Base-by-base conservation (phyloP, 1,140 invertebrate genomes). In the Mercenaria mercenaria region DNA sequence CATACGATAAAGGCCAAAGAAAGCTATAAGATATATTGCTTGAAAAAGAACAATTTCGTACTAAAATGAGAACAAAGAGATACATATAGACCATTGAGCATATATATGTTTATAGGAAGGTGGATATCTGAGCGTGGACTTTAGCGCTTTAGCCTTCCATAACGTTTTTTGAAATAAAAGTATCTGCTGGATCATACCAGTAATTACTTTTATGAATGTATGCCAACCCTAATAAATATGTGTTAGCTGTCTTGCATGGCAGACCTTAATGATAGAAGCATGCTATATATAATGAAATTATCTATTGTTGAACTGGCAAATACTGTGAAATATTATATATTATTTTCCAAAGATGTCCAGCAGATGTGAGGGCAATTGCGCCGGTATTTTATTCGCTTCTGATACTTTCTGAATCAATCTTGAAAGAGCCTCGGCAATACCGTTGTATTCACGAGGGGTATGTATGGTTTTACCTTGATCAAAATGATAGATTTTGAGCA, bases 1-100 rank as follows among this genome's bases (percentile, higher is more conserved):
- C 39, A 69, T 79, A n/a, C 88, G 2, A 23, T 85, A 85, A 56
- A 90, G 77, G 1, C 80, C 88, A 83, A 89, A 90, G 39, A 80
- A 90, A 20, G 82, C 89, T 18, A 85, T 32, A 26, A 43, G 56
- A 34, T 56, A 86, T 18, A 50, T 18, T 43, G 82, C 76, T 39
- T 59, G 43, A 15, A 90, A 56, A 34, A 90, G 41, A 26, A 26
- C n/a, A 37, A 11, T 23, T 50, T 61, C 64, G 64, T 67, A 88
- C 64, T 26, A 52, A n/a, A 39, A 37, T 11, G 81, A 64, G 29
- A 34, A 11, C 11, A 0, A 26, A 89, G 32, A 11, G n/a, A 15
- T 1, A 26, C 13, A 47, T 47, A 83, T 6, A 83, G 29, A 43
- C 56, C 41, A 34, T 15, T 0, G 23, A 89, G 56, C 39, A 81